phyloP scores from a whole-genome alignment of 2,797 vertebrate genomes.

The Hozukius guyotensis region DNA sequence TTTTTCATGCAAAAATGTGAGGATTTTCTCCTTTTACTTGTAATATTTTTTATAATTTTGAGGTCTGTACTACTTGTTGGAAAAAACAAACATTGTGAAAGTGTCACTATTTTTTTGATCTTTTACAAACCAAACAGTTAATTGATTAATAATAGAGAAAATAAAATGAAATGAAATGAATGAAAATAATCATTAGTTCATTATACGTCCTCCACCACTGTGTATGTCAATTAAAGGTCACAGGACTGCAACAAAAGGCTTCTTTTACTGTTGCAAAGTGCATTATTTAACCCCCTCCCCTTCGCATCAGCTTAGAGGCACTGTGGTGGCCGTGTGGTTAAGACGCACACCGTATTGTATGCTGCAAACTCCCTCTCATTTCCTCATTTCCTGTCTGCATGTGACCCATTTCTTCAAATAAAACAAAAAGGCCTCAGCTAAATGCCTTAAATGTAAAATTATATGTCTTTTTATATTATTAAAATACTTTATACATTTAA shows the following conservation, averaged over 20 bases:
- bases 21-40: too few species aligned
- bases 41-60: not conserved
- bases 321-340: not conserved
- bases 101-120: too few species aligned
- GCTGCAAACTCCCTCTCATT: not conserved
- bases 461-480: too few species aligned
- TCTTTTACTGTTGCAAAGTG: not conserved
- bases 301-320: not conserved
- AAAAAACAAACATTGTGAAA: too few species aligned
- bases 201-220: too few species aligned
- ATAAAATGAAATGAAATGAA: too few species aligned
- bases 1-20: not conserved
- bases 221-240: not conserved
- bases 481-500: not conserved
- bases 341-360: not conserved
- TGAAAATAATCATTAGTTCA: not conserved
- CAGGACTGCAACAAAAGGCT: not conserved
- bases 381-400: not conserved
- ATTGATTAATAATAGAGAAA: not conserved
- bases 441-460: not conserved
- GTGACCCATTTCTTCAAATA: not conserved
- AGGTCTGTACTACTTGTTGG: too few species aligned
- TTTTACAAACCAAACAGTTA: not conserved
- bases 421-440: not conserved
- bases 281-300: too few species aligned